Percentiles rank a stretch among this genome's conserved stretches.
phyloP scores from a whole-genome alignment of 2,113 vertebrate species.

The Physeter macrocephalus region DNA sequence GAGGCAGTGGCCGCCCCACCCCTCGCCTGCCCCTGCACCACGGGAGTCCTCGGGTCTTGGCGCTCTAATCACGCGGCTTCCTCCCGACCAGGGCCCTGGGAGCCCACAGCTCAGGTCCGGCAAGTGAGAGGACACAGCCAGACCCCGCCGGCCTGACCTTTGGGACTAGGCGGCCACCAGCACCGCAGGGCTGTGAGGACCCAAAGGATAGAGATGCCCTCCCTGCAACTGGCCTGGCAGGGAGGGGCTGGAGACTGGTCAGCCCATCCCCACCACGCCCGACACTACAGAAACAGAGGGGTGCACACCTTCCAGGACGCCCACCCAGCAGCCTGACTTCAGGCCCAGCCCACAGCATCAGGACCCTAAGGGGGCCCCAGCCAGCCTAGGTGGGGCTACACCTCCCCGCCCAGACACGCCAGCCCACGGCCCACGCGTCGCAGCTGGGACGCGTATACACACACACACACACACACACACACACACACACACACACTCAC shows the following conservation, averaged over 20 bases:
- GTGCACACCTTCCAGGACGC: neutral
- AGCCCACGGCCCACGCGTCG: no score
- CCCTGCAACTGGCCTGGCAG: neutral
- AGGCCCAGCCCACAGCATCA: neutral
- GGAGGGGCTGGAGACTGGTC: no score
- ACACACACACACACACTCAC: no score
- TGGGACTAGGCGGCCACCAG: neutral
- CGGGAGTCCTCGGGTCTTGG: accelerated
- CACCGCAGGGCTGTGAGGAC: neutral
- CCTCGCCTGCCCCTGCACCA: neutral
- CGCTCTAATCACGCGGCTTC: neutral
- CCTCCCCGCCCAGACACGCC: no score
- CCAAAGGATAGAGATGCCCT: accelerated
- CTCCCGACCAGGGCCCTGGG: neutral
- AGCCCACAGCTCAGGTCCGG: neutral
- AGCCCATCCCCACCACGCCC: neutral
- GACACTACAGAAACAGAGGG: neutral
- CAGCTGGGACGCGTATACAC: no score
- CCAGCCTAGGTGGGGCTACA: accelerated
- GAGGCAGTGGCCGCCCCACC: accelerated
- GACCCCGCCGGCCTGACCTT: accelerated
- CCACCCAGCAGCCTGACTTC: neutral
- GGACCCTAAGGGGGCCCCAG: neutral
- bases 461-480: neutral
- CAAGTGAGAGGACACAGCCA: neutral